Evolutionary conservation across 2,113 vertebrate species (phyloP).

Genomic region (Hyperopisus bebe): DNA sequence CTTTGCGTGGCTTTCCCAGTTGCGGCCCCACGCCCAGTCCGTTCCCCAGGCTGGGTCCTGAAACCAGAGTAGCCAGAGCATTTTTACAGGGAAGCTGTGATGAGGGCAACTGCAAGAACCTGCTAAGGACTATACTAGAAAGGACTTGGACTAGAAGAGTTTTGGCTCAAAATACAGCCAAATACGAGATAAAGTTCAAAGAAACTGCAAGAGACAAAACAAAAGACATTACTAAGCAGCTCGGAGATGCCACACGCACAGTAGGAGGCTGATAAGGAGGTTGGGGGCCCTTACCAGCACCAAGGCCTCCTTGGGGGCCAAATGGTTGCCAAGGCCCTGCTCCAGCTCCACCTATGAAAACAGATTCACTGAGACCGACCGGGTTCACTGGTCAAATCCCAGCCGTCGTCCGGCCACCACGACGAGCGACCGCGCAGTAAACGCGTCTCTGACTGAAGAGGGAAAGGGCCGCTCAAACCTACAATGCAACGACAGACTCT

Average conservation of each 20-base stretch:
- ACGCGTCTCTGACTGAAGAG: neutral
- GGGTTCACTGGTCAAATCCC: neutral
- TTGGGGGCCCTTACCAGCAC: neutral
- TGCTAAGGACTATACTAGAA: neutral
- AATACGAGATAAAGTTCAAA: neutral
- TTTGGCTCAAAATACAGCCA: neutral
- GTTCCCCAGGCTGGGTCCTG: constrained; percentile 7
- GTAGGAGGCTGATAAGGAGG: neutral
- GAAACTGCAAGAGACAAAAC: neutral
- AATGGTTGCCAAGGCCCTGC: neutral
- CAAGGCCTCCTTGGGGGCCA: neutral
- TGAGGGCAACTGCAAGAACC: neutral
- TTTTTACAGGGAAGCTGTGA: neutral
- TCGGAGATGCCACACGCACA: neutral
- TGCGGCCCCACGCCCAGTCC: neutral
- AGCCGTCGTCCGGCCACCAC: neutral
- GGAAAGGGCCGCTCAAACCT: neutral
- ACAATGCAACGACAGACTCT: neutral
- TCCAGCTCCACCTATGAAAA: neutral
- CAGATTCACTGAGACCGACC: neutral
- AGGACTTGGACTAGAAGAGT: neutral
- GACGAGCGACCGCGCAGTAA: neutral
- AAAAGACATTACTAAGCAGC: neutral
- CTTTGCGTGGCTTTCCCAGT: constrained; percentile 11
- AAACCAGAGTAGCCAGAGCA: neutral